Conservation (phyloP, 2,888 invertebrate genomes). For the Thelaira solivaga region DNA sequence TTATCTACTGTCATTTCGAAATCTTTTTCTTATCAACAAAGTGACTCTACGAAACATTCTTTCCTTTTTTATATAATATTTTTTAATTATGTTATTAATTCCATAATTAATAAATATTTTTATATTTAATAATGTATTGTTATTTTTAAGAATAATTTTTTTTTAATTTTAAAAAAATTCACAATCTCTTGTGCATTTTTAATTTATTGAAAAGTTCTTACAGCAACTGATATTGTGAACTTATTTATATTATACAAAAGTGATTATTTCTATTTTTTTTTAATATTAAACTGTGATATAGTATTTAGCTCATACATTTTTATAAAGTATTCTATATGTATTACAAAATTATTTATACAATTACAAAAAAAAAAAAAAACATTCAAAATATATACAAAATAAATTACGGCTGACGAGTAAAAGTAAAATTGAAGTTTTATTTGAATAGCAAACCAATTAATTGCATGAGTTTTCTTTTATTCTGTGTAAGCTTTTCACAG, state of each 20-base stretch:
- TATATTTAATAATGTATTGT: no score
- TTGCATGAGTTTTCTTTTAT: not conserved
- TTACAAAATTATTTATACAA: not conserved
- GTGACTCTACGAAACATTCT: no score
- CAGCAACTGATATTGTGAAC: not conserved
- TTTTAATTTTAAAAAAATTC: no score
- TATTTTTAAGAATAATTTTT: no score
- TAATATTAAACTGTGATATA: conserved; percentile 49
- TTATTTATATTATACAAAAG: not conserved
- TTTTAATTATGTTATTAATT: no score
- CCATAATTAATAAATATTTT: no score
- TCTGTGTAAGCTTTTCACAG: not conserved
- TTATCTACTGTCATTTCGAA: no score
- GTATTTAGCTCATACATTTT: not conserved
- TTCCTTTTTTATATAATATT: no score
- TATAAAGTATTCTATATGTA: not conserved
- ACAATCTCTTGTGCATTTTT: no score
- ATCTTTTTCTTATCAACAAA: no score
- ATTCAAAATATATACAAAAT: not conserved
- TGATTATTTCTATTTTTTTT: conserved; percentile 12
- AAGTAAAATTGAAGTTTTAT: not conserved
- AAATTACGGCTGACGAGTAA: not conserved
- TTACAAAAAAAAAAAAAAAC: not conserved
- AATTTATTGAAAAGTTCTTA: not conserved
- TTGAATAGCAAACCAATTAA: not conserved